A percentile compares a stretch with the other conserved stretches of the same genome.
phyloP scores from a whole-genome alignment of 2,888 invertebrate genomes.

The Cenopis cana region DNA sequence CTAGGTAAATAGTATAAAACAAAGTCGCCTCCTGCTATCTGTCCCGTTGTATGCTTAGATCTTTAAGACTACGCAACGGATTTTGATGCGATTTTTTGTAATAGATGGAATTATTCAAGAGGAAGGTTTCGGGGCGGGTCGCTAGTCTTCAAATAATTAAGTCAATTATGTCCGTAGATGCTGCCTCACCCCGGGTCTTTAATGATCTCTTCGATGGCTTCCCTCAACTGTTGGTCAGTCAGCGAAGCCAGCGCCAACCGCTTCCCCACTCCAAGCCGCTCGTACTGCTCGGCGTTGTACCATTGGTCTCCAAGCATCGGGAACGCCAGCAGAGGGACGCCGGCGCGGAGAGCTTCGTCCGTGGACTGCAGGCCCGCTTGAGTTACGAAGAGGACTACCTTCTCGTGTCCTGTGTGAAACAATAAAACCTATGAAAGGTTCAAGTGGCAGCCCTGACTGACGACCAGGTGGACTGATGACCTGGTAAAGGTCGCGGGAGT shows the following conservation, averaged over 20 bases:
- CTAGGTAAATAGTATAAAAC: no score
- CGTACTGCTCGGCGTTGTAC: slow-evolving; percentile 61
- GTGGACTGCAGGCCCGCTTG: slow-evolving; percentile 75
- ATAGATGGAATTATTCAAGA: no score
- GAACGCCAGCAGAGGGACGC: slow-evolving; percentile 67
- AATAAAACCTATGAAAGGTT: background rate
- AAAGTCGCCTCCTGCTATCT: no score
- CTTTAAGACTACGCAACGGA: no score
- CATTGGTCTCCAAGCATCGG: slow-evolving; percentile 72
- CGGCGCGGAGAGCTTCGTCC: slow-evolving; percentile 69
- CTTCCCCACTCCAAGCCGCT: slow-evolving; percentile 57
- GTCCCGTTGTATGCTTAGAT: no score
- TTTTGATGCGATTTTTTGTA: no score
- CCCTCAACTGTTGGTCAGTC: slow-evolving; percentile 50
- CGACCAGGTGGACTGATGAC: no score
- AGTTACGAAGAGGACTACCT: slow-evolving; percentile 72
- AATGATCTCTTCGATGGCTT: slow-evolving; percentile 52
- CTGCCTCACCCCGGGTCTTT: slow-evolving; percentile 49
- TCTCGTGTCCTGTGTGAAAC: slow-evolving; percentile 64
- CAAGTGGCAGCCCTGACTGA: no score
- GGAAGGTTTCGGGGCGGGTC: no score
- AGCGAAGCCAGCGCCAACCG: slow-evolving; percentile 53
- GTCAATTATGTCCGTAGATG: no score
- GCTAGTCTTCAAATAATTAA: background rate
- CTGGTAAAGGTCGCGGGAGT: no score